These are phyloP conservation scores for Collichthys lucidus DNA, from an alignment of 2,113 vertebrate species.

Conservation along the genomic window DNA sequence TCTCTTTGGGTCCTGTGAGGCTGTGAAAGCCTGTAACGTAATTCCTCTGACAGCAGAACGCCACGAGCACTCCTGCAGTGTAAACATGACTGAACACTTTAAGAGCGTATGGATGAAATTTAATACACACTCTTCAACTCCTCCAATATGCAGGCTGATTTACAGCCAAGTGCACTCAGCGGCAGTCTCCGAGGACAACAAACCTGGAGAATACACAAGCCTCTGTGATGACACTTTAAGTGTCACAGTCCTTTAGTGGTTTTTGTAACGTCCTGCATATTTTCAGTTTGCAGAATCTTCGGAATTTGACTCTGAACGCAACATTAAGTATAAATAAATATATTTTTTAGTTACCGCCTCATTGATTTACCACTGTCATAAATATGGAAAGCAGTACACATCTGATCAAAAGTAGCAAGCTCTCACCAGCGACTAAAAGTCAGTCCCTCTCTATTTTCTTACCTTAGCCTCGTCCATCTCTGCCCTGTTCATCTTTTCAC, in stretches of 20 bases:
- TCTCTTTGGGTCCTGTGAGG: neutral
- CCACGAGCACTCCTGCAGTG: slow-evolving; percentile 43
- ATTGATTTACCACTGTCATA: no score
- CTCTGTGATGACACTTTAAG: neutral
- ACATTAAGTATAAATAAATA: no score
- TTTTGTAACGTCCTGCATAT: neutral
- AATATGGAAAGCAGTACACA: no score
- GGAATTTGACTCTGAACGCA: neutral
- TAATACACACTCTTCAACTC: slow-evolving; percentile 53
- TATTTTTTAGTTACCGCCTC: no score
- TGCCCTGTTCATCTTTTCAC: no score
- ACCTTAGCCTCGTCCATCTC: no score
- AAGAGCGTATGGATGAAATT: slow-evolving; percentile 52
- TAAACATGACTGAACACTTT: slow-evolving; percentile 45
- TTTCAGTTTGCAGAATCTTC: neutral
- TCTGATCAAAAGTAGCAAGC: no score
- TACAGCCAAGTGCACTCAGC: slow-evolving; percentile 58
- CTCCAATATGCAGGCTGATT: slow-evolving; percentile 43
- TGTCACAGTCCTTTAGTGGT: neutral
- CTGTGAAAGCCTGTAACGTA: slow-evolving; percentile 30
- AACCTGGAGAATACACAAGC: slow-evolving; percentile 19
- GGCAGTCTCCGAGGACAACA: slow-evolving; percentile 20
- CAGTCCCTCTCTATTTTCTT: no score
- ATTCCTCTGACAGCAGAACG: slow-evolving; percentile 72
- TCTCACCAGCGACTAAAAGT: no score